Base-by-base conservation (phyloP, 2,888 invertebrate species). In the Pammene aurita region DNA sequence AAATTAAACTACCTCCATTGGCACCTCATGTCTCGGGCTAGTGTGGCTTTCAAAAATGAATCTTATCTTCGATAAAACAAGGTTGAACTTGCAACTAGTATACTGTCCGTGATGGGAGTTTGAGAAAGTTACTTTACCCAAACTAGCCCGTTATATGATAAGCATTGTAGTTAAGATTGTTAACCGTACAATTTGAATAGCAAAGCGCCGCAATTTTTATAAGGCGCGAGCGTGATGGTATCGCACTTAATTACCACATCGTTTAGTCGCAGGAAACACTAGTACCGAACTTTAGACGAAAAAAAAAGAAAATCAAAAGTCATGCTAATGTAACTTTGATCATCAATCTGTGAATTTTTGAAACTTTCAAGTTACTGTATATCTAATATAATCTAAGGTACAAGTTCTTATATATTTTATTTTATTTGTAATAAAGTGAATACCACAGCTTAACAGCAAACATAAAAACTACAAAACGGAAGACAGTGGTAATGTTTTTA, bases 121-220 rank as follows among this genome's bases (percentile, higher is more conserved):
- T 18, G 13, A 48, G 60, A 48, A 34, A 61, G 1, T 50, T 13
- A 7, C n/a, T 41, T n/a, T n/a, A 48, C 11, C 7, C 38, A 7
- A 62, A 52, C 41, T 41, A 64, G 58, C 44, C 69, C 58, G 58
- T 54, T 60, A 60, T 60, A 38, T 54, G 58, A 65, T 69, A 69
- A 69, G 64, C 64, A 69, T 65, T 64, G 64, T 64, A 65, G 58
- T 64, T 44, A 69, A 69, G 64, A 69, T 60, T 64, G 64, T 55
- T 67, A 57, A 50, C 46, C 63, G 64, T 74, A 76, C 84, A 79
- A 87, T 89, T 89, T 87, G 86, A 89, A 89, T 87, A 87, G 87
- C 81, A 86, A 90, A 88, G 81, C 84, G 84, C 76, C 79, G 83
- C 82, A 79, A 85, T 88, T 91, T 89, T 90, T 89, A 88, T 84